Conservation (phyloP, 2,888 invertebrate genomes). For the Clivina fossor region DNA sequence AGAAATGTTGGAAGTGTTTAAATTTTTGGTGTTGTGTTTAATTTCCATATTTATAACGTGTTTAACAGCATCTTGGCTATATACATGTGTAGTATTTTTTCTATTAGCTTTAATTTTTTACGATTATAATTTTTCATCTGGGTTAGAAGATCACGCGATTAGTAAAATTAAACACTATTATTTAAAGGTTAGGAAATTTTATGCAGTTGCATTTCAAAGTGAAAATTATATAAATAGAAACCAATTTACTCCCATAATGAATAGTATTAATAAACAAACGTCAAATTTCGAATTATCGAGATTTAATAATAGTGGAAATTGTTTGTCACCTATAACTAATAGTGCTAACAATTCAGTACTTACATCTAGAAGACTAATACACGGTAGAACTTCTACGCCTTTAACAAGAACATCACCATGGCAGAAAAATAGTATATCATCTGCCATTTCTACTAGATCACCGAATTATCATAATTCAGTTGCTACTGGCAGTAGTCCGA, state of each 20-base stretch:
- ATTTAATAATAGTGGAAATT: slow-evolving; percentile 31
- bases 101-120: slow-evolving; percentile 21
- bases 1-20: slow-evolving; percentile 34
- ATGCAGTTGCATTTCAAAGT: slow-evolving; percentile 17
- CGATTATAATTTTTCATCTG: slow-evolving; percentile 27
- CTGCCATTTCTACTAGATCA: slow-evolving; percentile 6
- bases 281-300: slow-evolving; percentile 29
- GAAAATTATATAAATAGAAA: slow-evolving; percentile 13
- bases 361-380: slow-evolving; percentile 23
- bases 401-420: slow-evolving; percentile 27
- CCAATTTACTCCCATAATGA: slow-evolving; percentile 24
- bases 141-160: slow-evolving; percentile 30
- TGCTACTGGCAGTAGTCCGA: slow-evolving; percentile 24
- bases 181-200: slow-evolving; percentile 33
- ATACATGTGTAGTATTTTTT: slow-evolving; percentile 14
- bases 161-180: slow-evolving; percentile 24
- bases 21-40: slow-evolving; percentile 33
- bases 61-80: slow-evolving; percentile 25
- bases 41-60: slow-evolving; percentile 25
- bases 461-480: slow-evolving; percentile 15
- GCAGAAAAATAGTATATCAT: slow-evolving; percentile 29
- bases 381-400: slow-evolving; percentile 27
- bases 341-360: slow-evolving; percentile 17
- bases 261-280: slow-evolving; percentile 27
- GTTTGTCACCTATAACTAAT: slow-evolving; percentile 21